Percentiles rank a stretch among this genome's conserved stretches.
Conservation (phyloP, 2,888 invertebrate species). For the Phlogophora meticulosa region DNA sequence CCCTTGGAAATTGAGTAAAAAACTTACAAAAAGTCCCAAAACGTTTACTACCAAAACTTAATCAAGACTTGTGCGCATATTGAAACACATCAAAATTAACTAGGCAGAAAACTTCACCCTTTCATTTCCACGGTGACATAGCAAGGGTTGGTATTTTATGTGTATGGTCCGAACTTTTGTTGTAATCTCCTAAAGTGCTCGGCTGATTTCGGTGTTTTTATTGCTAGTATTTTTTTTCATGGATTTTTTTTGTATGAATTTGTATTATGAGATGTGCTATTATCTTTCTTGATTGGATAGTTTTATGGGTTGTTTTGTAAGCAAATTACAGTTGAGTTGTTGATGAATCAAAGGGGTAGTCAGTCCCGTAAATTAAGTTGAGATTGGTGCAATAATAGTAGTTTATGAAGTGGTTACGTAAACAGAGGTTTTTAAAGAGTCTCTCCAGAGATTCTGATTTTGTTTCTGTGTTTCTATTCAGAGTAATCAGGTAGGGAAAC, state of each 20-base stretch:
- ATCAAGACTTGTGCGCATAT: slow-evolving; percentile 27
- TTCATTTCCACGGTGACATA: slow-evolving; percentile 14
- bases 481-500: too few species aligned
- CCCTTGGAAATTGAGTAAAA: slow-evolving; percentile 1
- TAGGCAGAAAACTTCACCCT: slow-evolving; percentile 60
- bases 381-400: too few species aligned
- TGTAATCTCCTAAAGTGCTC: slow-evolving; percentile 63
- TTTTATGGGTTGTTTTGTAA: slow-evolving; percentile 16
- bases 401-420: too few species aligned
- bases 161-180: slow-evolving; percentile 52
- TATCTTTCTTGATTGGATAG: neutral
- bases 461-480: too few species aligned
- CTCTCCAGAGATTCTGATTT: too few species aligned
- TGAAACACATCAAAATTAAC: slow-evolving; percentile 64
- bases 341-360: neutral
- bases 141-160: slow-evolving; percentile 61
- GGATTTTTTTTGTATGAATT: slow-evolving; percentile 29
- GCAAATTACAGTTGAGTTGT: neutral
- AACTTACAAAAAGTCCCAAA: slow-evolving; percentile 19
- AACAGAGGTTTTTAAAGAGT: too few species aligned
- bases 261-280: slow-evolving; percentile 12
- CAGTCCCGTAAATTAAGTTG: too few species aligned
- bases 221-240: slow-evolving; percentile 43
- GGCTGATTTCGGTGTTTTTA: slow-evolving; percentile 29
- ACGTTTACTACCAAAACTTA: slow-evolving; percentile 31